Evolutionary conservation across 1,140 invertebrate genomes (phyloP), one percentile per base, ranked within the genome.

Genomic region (Andricus grossulariae): DNA sequence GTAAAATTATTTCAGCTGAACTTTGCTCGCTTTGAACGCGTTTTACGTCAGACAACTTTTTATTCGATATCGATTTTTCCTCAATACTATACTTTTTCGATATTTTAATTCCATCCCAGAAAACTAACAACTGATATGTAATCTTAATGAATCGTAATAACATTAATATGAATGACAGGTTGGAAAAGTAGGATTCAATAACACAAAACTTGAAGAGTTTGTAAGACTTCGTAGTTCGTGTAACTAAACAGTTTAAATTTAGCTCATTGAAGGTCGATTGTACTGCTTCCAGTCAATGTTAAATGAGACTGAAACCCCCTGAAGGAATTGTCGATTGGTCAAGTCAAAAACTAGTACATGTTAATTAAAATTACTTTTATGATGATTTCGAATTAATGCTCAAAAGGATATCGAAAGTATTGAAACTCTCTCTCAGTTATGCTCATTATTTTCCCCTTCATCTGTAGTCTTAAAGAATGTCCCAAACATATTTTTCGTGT

Each of bases 201-300:
- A 66, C 39, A 39, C 25, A 66, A 66, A 66, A 66, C 60, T 66
- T 45, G 21, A 66, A 8, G 60, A 39, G 25, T 66, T 66, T 45
- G 25, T n/a, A 66, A 66, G 60, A 66, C 60, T 66, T 66, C 60
- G 60, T 66, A 66, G 25, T 39, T 66, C 25, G 60, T 66, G 25
- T 66, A 66, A 66, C 60, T 66, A 66, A 66, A 66, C 60, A 66
- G 60, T 66, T 66, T 66, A 66, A 66, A 66, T 66, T 66, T 45
- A 66, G 60, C 32, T 66, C 45, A 66, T 66, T 66, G 60, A 66
- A 66, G 60, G 60, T n/a, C 60, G 25, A 66, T 66, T 66, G 60
- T 39, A n/a, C 60, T 66, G 60, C 60, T 66, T 66, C 60, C 39
- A 66, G 60, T 45, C 60, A 21, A 66, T 66, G 39, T 45, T 66